Evolutionary conservation across 2,113 vertebrate species (phyloP), one percentile per base, ranked within the genome.

Genomic region (human (Homo sapiens)): DNA sequence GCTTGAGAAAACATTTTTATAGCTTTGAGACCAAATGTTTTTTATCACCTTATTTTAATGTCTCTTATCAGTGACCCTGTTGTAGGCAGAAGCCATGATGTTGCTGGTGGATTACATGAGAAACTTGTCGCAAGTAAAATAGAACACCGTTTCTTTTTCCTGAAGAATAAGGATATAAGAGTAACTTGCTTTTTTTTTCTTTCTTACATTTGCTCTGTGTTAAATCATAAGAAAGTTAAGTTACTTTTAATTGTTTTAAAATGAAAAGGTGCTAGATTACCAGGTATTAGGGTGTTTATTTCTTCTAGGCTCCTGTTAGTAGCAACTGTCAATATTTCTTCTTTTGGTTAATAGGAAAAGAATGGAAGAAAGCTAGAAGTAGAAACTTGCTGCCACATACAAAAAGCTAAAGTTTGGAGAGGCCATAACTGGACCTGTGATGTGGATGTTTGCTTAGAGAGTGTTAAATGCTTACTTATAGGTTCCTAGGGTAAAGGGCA

Each of bases 1-100:
- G 81, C 35, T 94, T 93, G 43, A 93, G 88, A 96, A 98, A 97
- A 88, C 23, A 30, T 92, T 84, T 94, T 93, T 96, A 89, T n/a
- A 70, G 66, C 45, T 94, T 96, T 88, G 90, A 59, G 61, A 91
- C 78, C 32, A 96, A 95, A 25, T 75, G 7, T 72, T 97, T 82
- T 92, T 81, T 66, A 78, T 88, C 22, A 89, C 30, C 18, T 95
- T 10, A 48, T 92, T 91, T 52, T 76, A 86, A 66, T 73, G 22
- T 48, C 45, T 95, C 32, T 64, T 81, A 90, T 50, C 61, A 93
- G 35, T 75, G 79, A 90, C 43, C 14, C 73, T 81, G 25, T 85
- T 80, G 59, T 66, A 72, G 72, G n/a, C 3, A 80, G 20, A 50
- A 35, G 89, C 27, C 83, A 0, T 66, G 66, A 78, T 93, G 50